Percentiles rank a stretch among this genome's conserved stretches.
These are phyloP conservation scores for Conistra vaccinii DNA, from an alignment of 2,888 invertebrate species.

Conservation along the genomic window DNA sequence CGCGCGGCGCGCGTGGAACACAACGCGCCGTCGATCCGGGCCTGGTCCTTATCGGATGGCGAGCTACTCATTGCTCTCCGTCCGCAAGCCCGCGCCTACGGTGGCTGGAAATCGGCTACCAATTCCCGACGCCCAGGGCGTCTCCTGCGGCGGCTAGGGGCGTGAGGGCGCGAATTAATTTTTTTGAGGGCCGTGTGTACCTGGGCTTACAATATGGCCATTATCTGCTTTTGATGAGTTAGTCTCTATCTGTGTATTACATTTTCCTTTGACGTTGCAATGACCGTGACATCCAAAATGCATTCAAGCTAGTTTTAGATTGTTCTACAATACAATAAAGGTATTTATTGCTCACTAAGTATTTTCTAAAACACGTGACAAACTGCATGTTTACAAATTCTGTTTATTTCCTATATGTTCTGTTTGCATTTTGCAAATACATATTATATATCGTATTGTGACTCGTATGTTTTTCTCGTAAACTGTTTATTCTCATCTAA, in stretches of 20 bases:
- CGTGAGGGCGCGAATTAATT: too few relatives aligned
- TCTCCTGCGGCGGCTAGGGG: too few relatives aligned
- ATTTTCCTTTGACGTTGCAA: not conserved
- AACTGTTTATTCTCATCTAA: not conserved
- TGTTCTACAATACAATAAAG: not conserved
- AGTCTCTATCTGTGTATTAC: not conserved
- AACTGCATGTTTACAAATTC: not conserved
- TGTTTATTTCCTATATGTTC: constrained; percentile 1
- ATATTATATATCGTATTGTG: not conserved
- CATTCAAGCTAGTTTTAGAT: not conserved
- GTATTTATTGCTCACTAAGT: not conserved
- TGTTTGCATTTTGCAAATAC: constrained; percentile 2
- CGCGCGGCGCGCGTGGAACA: too few relatives aligned
- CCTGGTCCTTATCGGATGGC: too few relatives aligned
- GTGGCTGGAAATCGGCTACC: too few relatives aligned
- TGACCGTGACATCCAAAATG: constrained; percentile 6
- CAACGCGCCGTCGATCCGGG: too few relatives aligned
- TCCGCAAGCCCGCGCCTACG: too few relatives aligned
- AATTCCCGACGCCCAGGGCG: too few relatives aligned
- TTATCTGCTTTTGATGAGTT: too few relatives aligned
- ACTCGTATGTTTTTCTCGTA: not conserved
- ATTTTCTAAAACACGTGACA: not conserved
- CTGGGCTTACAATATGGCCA: too few relatives aligned
- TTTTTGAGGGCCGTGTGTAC: too few relatives aligned
- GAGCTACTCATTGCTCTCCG: too few relatives aligned